Evolutionary conservation across 2,113 vertebrate species (phyloP).

Genomic region (Polypterus bichir): DNA sequence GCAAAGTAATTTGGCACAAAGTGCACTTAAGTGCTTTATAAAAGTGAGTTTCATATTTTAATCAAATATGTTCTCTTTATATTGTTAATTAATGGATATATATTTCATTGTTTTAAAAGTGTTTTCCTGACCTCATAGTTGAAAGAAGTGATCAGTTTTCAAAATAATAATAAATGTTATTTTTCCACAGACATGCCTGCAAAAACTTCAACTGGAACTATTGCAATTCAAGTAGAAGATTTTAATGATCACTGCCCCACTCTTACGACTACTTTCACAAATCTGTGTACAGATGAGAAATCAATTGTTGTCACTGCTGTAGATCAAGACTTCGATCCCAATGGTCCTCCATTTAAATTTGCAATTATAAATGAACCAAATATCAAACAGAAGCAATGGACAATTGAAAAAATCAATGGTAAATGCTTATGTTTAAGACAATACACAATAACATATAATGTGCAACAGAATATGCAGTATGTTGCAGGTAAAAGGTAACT

Average conservation of each 20-base stretch:
- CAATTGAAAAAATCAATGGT: conserved; percentile 56
- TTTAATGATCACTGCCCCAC: conserved; percentile 62
- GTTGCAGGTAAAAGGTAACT: too few relatives aligned
- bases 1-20: too few relatives aligned
- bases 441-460: too few relatives aligned
- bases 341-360: conserved; percentile 63
- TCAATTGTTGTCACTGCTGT: conserved; percentile 47
- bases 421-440: conserved; percentile 19
- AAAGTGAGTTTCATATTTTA: neutral
- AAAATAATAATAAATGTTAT: neutral
- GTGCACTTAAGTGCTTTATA: too few relatives aligned
- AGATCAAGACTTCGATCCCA: conserved; percentile 27
- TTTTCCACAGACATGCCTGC: conserved; percentile 52
- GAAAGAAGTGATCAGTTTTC: neutral
- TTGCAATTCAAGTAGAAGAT: conserved; percentile 59
- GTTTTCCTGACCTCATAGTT: neutral
- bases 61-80: neutral
- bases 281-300: conserved; percentile 48
- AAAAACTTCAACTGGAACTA: conserved; percentile 69
- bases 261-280: conserved; percentile 39
- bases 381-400: conserved; percentile 45
- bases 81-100: neutral
- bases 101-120: neutral
- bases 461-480: too few relatives aligned
- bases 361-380: conserved; percentile 46